A percentile compares a stretch with the other conserved stretches of the same genome.
Conservation (phyloP, 2,888 invertebrate species). For the Agrochola lychnidis region DNA sequence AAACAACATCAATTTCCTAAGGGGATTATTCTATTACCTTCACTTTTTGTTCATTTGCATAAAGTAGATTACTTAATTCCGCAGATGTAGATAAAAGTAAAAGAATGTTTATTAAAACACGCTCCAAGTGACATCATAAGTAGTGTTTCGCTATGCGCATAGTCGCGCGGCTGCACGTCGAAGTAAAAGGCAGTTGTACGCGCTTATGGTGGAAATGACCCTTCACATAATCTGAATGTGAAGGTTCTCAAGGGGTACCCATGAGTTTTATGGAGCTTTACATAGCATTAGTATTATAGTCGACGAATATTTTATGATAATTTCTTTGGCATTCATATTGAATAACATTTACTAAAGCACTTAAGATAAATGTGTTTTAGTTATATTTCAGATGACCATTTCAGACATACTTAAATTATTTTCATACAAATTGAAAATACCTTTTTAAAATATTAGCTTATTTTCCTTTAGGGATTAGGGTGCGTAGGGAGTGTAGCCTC, state of each 20-base stretch:
- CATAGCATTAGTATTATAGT: conserved; percentile 1
- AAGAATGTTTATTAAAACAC: conserved; percentile 42
- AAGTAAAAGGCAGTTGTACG: conserved; percentile 20
- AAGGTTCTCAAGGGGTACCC: conserved; percentile 10
- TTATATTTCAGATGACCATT: conserved; percentile 9
- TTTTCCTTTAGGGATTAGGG: not conserved
- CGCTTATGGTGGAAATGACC: conserved; percentile 34
- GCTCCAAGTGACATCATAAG: conserved; percentile 26
- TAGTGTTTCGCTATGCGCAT: conserved; percentile 1
- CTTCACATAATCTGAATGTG: conserved; percentile 26
- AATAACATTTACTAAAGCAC: conserved; percentile 22
- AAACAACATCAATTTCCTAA: conserved; percentile 62
- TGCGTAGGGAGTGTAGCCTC: not conserved
- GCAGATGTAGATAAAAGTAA: conserved; percentile 38
- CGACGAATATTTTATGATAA: conserved; percentile 17
- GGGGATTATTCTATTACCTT: conserved; percentile 56
- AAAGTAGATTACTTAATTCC: conserved; percentile 47
- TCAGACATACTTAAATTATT: conserved; percentile 4
- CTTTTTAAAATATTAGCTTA: not conserved
- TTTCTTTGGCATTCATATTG: conserved; percentile 19
- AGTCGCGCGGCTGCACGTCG: not conserved
- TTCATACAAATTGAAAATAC: conserved; percentile 9
- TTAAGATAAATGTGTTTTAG: conserved; percentile 26
- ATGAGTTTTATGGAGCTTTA: conserved; percentile 26
- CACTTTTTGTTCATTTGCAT: conserved; percentile 54